Conservation (phyloP, 2,888 invertebrate species). For the Pristionchus fissidentatus region DNA sequence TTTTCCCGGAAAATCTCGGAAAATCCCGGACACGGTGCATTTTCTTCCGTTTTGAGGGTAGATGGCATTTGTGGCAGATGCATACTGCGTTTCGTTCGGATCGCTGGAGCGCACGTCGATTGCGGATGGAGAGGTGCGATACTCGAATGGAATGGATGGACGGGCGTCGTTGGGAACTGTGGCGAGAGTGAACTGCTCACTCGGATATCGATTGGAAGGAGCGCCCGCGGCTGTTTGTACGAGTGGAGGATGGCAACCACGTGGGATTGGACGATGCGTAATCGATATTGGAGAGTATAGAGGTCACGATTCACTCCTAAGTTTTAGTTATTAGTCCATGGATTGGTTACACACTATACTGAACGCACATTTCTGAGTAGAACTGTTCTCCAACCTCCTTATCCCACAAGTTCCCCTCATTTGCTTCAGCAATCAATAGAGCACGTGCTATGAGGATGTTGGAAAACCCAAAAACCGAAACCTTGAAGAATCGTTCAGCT, state of each 20-base stretch:
- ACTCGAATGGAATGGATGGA: not conserved
- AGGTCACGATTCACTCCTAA: conserved; percentile 10
- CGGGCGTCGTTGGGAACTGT: conserved; percentile 21
- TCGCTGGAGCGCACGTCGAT: not conserved
- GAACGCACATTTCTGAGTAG: not conserved
- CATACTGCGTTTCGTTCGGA: conserved; percentile 10
- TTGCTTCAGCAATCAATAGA: no score
- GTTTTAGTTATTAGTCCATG: no score
- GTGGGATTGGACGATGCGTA: not conserved
- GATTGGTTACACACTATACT: no score
- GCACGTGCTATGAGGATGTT: no score
- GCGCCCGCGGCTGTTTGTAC: conserved; percentile 30
- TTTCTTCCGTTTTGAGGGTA: not conserved
- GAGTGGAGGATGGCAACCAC: conserved; percentile 13
- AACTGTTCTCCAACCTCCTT: no score
- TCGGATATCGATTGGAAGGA: conserved; percentile 38
- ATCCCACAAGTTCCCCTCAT: no score
- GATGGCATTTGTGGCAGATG: not conserved
- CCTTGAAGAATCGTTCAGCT: no score
- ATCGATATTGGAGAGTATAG: conserved; percentile 32
- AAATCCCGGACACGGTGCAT: no score
- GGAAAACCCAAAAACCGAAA: no score
- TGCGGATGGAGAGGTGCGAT: conserved; percentile 6
- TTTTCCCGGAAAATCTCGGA: no score
- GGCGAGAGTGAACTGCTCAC: conserved; percentile 30